phyloP scores from a whole-genome alignment of 2,888 invertebrate species.

The Penaeus monodon region DNA sequence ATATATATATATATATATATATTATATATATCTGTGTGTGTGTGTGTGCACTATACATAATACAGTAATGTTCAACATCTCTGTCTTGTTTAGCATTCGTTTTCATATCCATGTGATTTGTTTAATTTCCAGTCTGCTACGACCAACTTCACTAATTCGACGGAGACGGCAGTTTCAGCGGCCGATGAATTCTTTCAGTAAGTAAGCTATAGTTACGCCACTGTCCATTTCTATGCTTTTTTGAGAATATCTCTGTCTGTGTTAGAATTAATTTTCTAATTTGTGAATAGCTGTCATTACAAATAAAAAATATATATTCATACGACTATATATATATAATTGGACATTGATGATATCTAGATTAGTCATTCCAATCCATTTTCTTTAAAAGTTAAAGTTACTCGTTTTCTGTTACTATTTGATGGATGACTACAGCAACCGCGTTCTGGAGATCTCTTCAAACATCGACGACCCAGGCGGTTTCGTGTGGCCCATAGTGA shows the following conservation, averaged over 20 bases:
- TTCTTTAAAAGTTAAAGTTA: too few species aligned
- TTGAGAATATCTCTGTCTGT: background rate
- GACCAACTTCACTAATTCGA: too few species aligned
- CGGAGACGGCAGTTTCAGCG: constrained; percentile 69
- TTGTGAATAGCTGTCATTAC: background rate
- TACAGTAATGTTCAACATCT: too few species aligned
- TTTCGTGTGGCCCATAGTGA: constrained; percentile 85
- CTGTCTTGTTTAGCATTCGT: background rate
- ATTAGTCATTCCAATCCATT: too few species aligned
- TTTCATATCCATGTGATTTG: background rate
- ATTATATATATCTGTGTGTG: too few species aligned
- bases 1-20: too few species aligned
- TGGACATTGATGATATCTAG: too few species aligned
- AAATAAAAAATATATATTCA: background rate
- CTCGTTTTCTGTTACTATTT: too few species aligned
- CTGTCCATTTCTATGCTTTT: constrained; percentile 18
- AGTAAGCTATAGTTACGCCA: constrained; percentile 67
- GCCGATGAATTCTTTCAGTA: constrained; percentile 88
- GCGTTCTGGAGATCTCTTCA: constrained; percentile 82
- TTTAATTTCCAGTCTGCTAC: too few species aligned
- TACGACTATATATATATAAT: too few species aligned
- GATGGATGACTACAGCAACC: constrained; percentile 75
- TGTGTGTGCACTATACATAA: too few species aligned
- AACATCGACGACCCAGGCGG: constrained; percentile 82
- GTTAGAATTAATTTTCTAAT: background rate